Conservation (phyloP, 1,140 invertebrate genomes). For the Aricia agestis region DNA sequence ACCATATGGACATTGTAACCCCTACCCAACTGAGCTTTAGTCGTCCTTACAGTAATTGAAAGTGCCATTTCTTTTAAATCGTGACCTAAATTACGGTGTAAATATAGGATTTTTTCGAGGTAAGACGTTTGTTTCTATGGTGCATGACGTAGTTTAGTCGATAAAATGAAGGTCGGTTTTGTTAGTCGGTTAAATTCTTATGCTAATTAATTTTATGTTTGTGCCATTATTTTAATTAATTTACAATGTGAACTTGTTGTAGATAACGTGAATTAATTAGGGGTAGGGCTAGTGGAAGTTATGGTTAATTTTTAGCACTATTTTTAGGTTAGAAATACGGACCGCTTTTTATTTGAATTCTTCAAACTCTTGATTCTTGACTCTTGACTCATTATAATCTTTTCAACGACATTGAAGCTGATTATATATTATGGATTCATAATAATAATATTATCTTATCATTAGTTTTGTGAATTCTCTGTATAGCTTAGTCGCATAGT, state of each 20-base stretch:
- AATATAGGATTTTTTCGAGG: conserved; percentile 48
- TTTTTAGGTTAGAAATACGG: no score
- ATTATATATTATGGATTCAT: no score
- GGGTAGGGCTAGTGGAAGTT: no score
- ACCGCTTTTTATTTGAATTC: no score
- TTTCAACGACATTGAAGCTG: no score
- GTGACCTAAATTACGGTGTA: conserved; percentile 54
- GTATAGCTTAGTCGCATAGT: no score
- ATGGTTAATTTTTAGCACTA: no score
- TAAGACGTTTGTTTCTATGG: conserved; percentile 52
- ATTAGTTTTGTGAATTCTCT: no score
- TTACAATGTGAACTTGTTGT: not conserved
- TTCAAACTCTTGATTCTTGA: no score
- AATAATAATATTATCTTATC: no score
- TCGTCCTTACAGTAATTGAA: conserved; percentile 32
- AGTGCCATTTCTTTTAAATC: conserved; percentile 30
- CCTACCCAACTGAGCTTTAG: conserved; percentile 49
- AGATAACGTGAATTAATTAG: no score
- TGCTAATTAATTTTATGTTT: not conserved
- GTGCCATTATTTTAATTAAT: not conserved
- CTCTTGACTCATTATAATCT: no score
- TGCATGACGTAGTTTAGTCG: conserved; percentile 23
- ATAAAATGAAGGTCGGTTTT: conserved; percentile 42
- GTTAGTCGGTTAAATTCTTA: not conserved
- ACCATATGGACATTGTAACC: conserved; percentile 62